phyloP scores from a whole-genome alignment of 2,797 vertebrate genomes.

The Myiotriccus ornatus region DNA sequence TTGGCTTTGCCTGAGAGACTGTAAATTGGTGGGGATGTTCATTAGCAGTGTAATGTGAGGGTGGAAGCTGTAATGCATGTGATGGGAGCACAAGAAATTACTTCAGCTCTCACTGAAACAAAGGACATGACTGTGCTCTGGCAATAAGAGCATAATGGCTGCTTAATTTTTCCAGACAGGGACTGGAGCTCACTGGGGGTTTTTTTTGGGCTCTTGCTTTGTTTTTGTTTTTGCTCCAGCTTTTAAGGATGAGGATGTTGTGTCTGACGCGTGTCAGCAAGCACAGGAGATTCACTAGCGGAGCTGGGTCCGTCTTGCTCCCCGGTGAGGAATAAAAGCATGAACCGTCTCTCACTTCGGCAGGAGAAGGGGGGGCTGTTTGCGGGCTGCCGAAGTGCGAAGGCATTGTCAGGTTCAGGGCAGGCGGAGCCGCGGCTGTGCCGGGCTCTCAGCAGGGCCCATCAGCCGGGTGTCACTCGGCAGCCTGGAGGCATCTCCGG shows the following conservation, averaged over 20 bases:
- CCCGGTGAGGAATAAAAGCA: slow-evolving; percentile 22
- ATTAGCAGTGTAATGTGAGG: not conserved
- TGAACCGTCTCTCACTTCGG: slow-evolving; percentile 33
- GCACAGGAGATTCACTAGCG: not conserved
- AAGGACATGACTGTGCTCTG: not conserved
- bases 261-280: slow-evolving; percentile 41
- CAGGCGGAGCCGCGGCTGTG: not conserved
- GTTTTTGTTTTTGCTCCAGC: slow-evolving; percentile 29
- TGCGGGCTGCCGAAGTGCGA: not conserved
- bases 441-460: not conserved
- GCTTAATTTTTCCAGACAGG: not conserved
- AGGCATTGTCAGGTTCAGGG: slow-evolving; percentile 10
- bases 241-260: slow-evolving; percentile 42
- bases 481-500: slow-evolving; percentile 28
- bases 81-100: not conserved
- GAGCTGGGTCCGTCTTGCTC: slow-evolving; percentile 12
- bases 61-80: not conserved
- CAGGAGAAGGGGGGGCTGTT: not conserved
- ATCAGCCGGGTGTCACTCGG: slow-evolving; percentile 19
- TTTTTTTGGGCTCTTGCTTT: not conserved
- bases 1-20: not conserved
- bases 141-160: not conserved
- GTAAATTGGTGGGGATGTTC: not conserved
- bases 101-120: not conserved
- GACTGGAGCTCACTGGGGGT: not conserved